phyloP scores from a whole-genome alignment of 2,888 invertebrate species.

The Tillus elongatus region DNA sequence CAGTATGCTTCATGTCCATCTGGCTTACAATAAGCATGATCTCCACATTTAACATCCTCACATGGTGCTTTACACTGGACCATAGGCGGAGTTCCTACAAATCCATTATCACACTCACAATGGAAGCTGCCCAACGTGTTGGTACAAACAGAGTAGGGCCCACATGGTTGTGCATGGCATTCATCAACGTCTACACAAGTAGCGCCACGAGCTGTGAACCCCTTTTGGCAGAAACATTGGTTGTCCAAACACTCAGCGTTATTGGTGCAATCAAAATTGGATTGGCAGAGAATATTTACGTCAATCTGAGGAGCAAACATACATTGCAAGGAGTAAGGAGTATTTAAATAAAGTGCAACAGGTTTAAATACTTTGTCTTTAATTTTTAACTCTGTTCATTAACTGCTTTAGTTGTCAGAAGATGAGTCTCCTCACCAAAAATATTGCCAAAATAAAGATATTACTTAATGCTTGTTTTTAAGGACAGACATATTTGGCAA shows the following conservation, averaged over 20 bases:
- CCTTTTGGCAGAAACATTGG: slow-evolving; percentile 82
- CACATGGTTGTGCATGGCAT: slow-evolving; percentile 61
- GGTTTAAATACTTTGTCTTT: too few species aligned
- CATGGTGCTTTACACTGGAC: slow-evolving; percentile 81
- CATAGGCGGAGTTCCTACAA: slow-evolving; percentile 72
- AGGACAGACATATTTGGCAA: too few species aligned
- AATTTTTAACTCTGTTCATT: too few species aligned
- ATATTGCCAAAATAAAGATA: too few species aligned
- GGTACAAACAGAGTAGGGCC: slow-evolving; percentile 64
- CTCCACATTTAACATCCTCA: slow-evolving; percentile 81
- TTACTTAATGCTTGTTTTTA: too few species aligned
- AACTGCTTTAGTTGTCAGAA: too few species aligned
- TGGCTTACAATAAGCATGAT: slow-evolving; percentile 81
- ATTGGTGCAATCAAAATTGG: slow-evolving; percentile 85
- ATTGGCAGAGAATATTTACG: slow-evolving; percentile 74
- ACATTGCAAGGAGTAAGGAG: too few species aligned
- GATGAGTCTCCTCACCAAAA: too few species aligned
- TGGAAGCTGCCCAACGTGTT: slow-evolving; percentile 73
- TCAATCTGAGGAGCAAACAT: too few species aligned
- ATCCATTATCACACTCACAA: slow-evolving; percentile 75
- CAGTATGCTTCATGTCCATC: slow-evolving; percentile 85
- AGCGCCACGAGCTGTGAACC: slow-evolving; percentile 72
- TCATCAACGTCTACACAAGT: slow-evolving; percentile 76
- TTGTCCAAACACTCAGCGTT: slow-evolving; percentile 83
- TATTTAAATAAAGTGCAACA: too few species aligned